Evolutionary conservation across 2,888 invertebrate species (phyloP), one percentile per base, ranked within the genome.

Genomic region (Caenorhabditis virilis): DNA sequence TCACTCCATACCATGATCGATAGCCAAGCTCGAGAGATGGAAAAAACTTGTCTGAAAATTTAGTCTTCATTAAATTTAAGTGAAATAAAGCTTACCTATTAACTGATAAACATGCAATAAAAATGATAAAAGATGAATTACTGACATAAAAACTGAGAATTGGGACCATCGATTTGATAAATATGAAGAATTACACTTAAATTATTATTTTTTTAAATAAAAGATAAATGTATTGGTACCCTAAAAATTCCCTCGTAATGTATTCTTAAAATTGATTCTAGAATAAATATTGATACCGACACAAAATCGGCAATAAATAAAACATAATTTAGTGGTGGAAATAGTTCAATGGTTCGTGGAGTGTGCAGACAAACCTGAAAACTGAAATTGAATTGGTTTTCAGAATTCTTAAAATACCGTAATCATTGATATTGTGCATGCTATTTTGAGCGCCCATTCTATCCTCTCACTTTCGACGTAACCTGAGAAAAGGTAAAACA

Each of bases 201-300:
- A 59, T 25, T 13, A 5, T 4, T 11, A 16, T 11, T 20, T 39
- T 3, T 42, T 42, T 2, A 18, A 20, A 30, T 23, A 25, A 7
- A 20, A 26, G 2, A 7, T 4, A 9, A 22, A 15, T 36, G 18
- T 42, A n/a, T 26, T 74, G 63, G 35, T 85, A 91, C 92, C 88
- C 90, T 91, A 46, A 91, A 85, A 78, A 95, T 90, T 43, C 97
- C 97, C 76, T 95, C 88, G 73, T 93, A 92, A 83, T 94, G 93
- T 91, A 98, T 95, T 87, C 97, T 95, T 59, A 95, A 93, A 74
- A 97, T 91, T 93, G 97, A 95, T 87, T 98, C 98, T 26, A 94
- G 91, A 41, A 95, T 93, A 85, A 97, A 98, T 54, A 97, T 87
- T 77, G 95, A 88, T 20, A 94, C 93, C 41, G 95, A 92, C 72